These are phyloP conservation scores for Trichonephila clavata DNA, from an alignment of 1,140 invertebrate genomes.

Conservation along the genomic window DNA sequence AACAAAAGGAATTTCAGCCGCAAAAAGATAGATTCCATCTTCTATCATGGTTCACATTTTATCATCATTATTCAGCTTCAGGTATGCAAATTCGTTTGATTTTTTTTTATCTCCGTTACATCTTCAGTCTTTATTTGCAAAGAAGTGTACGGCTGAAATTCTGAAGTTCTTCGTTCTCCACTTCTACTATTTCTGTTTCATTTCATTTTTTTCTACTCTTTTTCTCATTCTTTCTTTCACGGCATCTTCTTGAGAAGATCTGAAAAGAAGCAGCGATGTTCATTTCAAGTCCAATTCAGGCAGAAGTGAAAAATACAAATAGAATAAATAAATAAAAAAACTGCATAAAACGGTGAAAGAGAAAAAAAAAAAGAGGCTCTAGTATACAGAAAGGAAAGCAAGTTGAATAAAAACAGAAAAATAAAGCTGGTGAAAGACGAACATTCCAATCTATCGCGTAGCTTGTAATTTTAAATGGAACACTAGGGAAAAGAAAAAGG, in stretches of 20 bases:
- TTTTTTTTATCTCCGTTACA: not conserved
- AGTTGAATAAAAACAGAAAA: conserved; percentile 1
- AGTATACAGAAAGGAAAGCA: conserved; percentile 5
- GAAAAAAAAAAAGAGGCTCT: not conserved
- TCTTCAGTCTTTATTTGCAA: conserved; percentile 39
- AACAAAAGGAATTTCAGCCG: not conserved
- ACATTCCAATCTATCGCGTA: conserved; percentile 60
- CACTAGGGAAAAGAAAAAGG: not conserved
- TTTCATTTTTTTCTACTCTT: not conserved
- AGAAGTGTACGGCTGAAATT: not conserved
- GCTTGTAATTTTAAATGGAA: conserved; percentile 65
- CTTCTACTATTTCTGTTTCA: not conserved
- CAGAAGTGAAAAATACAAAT: conserved; percentile 63
- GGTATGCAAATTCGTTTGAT: conserved; percentile 60
- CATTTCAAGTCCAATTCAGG: conserved; percentile 62
- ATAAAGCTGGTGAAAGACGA: conserved; percentile 9
- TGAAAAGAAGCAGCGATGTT: conserved; percentile 57
- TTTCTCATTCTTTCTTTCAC: not conserved
- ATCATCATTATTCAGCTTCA: conserved; percentile 56
- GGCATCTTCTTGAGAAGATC: not conserved
- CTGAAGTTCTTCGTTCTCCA: not conserved
- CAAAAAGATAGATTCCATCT: not conserved
- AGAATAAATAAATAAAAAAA: conserved; percentile 60
- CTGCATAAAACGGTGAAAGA: not conserved
- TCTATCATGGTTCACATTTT: conserved; percentile 9